Conservation (phyloP, 1,140 invertebrate genomes). For the Nasonia giraulti region DNA sequence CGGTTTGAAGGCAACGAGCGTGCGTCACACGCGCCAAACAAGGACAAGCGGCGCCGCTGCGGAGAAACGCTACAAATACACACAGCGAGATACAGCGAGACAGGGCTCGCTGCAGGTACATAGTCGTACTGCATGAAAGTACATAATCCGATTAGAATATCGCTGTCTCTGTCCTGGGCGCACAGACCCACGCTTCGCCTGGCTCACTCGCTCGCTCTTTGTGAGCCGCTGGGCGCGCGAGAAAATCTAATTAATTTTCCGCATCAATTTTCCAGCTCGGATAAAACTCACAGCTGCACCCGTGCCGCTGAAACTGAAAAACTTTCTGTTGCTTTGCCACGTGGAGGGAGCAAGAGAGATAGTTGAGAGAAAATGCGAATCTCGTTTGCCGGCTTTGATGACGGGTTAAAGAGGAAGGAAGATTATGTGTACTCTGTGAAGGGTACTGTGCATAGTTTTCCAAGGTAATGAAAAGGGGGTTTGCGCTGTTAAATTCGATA, state of each 20-base stretch:
- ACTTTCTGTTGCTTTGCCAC: constrained; percentile 12
- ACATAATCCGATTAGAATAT: constrained; percentile 51
- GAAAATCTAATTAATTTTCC: constrained; percentile 53
- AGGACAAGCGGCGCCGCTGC: neutral
- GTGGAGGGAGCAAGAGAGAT: neutral
- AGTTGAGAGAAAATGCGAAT: neutral
- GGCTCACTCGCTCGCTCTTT: constrained; percentile 10
- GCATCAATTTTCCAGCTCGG: constrained; percentile 48
- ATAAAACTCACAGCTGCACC: constrained; percentile 43
- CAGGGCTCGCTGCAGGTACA: too few species aligned
- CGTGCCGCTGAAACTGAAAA: constrained; percentile 41
- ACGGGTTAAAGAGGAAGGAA: neutral
- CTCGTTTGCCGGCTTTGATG: neutral
- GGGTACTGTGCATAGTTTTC: neutral
- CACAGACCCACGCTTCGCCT: neutral
- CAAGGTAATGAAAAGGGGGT: neutral
- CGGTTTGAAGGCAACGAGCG: neutral
- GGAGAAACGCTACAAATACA: constrained; percentile 5
- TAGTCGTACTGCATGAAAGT: constrained; percentile 29
- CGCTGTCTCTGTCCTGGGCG: constrained; percentile 8
- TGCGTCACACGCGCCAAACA: neutral
- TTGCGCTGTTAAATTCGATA: neutral
- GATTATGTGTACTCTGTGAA: neutral
- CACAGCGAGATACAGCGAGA: neutral
- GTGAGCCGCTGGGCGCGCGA: constrained; percentile 5